Conservation (phyloP, 1,140 invertebrate species). For the Psix sp. region DNA sequence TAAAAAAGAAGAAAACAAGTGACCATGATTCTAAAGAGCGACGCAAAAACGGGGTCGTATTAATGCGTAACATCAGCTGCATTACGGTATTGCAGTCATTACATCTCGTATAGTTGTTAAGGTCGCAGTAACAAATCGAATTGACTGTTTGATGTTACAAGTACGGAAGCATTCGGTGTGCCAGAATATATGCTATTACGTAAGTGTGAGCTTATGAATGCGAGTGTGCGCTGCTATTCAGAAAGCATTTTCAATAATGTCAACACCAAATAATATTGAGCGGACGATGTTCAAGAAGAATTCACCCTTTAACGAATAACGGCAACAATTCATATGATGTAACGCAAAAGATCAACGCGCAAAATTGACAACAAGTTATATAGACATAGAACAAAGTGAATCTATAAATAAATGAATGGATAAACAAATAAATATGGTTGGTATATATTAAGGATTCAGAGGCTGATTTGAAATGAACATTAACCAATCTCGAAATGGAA, state of each 20-base stretch:
- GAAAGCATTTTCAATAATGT: slow-evolving; percentile 71
- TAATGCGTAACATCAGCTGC: slow-evolving; percentile 36
- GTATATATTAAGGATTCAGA: too few species aligned
- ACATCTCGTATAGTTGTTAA: slow-evolving; percentile 47
- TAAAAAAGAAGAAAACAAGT: slow-evolving; percentile 21
- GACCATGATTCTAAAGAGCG: slow-evolving; percentile 35
- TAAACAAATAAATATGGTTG: too few species aligned
- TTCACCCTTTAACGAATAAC: slow-evolving; percentile 42
- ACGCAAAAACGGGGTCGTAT: slow-evolving; percentile 32
- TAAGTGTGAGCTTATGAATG: slow-evolving; percentile 27
- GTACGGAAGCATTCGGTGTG: slow-evolving; percentile 57
- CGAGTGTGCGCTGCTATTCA: slow-evolving; percentile 52
- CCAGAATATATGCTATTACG: slow-evolving; percentile 44
- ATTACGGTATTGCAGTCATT: slow-evolving; percentile 43
- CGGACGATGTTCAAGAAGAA: slow-evolving; percentile 40
- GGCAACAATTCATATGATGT: slow-evolving; percentile 13
- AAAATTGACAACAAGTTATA: slow-evolving; percentile 14
- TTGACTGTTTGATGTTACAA: slow-evolving; percentile 66
- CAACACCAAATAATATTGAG: slow-evolving; percentile 67
- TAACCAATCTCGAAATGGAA: too few species aligned
- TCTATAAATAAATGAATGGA: slow-evolving; percentile 20
- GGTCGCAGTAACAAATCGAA: slow-evolving; percentile 46
- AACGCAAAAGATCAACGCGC: slow-evolving; percentile 17
- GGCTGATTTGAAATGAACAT: too few species aligned
- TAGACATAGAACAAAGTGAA: slow-evolving; percentile 18